Evolutionary conservation across 2,888 invertebrate genomes (phyloP).

Genomic region (Philopedon plagiatum): DNA sequence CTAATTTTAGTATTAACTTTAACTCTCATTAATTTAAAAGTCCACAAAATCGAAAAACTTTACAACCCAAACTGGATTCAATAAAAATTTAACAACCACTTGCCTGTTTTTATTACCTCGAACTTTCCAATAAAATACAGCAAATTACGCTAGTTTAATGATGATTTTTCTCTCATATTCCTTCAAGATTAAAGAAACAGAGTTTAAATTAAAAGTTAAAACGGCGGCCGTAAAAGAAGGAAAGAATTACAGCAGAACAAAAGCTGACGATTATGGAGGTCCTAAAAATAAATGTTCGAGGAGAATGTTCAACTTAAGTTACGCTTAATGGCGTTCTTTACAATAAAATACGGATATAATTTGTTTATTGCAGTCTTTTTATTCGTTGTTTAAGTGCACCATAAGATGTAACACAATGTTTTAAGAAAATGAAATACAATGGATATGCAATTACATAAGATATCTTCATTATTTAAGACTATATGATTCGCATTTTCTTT

Average conservation of each 20-base stretch:
- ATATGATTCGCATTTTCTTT: not conserved
- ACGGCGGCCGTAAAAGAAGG: constrained; percentile 26
- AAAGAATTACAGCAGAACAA: constrained; percentile 31
- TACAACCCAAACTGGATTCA: not conserved
- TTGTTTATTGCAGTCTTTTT: constrained; percentile 19
- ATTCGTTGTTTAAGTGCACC: not conserved
- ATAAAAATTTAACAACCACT: constrained; percentile 1
- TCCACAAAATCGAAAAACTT: too few species aligned
- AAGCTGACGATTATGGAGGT: constrained; percentile 34
- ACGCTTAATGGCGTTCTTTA: constrained; percentile 11
- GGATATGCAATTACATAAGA: not conserved
- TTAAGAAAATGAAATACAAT: not conserved
- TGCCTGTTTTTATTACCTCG: not conserved
- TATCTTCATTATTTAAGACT: not conserved
- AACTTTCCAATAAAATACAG: constrained; percentile 7
- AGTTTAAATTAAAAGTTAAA: constrained; percentile 38
- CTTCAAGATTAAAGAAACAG: constrained; percentile 1
- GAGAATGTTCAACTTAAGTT: constrained; percentile 18
- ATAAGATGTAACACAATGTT: not conserved
- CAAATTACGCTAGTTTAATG: constrained; percentile 16
- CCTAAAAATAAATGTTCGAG: constrained; percentile 31
- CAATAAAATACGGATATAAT: constrained; percentile 16
- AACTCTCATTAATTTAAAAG: too few species aligned
- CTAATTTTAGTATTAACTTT: too few species aligned
- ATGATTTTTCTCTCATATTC: constrained; percentile 25